Conservation (phyloP, 2,113 vertebrate genomes). For the Corythaixoides concolor region DNA sequence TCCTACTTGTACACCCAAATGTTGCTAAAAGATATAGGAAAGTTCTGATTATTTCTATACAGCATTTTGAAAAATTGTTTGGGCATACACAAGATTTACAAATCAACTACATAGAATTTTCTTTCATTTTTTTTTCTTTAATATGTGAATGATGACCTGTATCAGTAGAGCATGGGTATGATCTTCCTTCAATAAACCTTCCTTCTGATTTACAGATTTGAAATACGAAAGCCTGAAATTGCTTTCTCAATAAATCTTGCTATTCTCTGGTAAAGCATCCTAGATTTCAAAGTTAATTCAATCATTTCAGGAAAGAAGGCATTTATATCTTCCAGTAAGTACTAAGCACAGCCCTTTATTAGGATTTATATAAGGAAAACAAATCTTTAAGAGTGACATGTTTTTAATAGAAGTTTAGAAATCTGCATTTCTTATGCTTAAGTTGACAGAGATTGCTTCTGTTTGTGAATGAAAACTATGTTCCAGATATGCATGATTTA, state of each 20-base stretch:
- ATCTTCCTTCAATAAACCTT: neutral
- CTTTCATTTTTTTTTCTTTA: neutral
- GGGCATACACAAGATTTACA: neutral
- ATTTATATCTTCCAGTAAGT: neutral
- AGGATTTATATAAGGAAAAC: conserved; percentile 9
- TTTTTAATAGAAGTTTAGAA: neutral
- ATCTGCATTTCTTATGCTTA: neutral
- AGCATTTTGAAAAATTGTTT: neutral
- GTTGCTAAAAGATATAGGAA: neutral
- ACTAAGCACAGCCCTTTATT: neutral
- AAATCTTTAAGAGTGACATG: neutral
- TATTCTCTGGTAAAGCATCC: neutral
- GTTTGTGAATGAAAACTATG: neutral
- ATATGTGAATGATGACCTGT: neutral
- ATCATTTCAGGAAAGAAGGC: neutral
- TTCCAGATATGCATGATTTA: neutral
- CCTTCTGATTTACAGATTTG: neutral
- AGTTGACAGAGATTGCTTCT: neutral
- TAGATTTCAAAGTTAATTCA: conserved; percentile 28
- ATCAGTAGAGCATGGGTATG: neutral
- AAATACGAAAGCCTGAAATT: conserved; percentile 16
- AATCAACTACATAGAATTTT: neutral
- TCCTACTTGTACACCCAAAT: neutral
- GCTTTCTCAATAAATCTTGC: neutral
- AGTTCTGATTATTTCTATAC: neutral